Percentiles rank a stretch among this genome's conserved stretches.
Conservation (phyloP, 2,797 vertebrate genomes). For the Lerista edwardsae region DNA sequence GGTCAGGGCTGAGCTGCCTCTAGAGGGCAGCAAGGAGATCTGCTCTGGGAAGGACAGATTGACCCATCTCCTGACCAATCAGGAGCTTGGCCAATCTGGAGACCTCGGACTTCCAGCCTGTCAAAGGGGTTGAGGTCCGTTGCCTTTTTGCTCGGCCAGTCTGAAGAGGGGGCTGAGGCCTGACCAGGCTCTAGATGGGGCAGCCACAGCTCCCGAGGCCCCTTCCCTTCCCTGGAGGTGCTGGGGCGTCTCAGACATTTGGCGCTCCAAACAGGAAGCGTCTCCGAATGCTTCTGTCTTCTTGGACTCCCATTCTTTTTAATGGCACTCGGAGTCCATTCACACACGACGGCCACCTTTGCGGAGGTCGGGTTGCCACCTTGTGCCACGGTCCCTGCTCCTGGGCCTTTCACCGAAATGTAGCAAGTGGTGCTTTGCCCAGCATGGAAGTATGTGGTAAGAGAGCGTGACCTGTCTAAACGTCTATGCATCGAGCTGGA, state of each 20-base stretch:
- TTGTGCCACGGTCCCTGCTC: no score
- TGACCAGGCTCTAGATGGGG: background rate
- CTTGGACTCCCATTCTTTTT: background rate
- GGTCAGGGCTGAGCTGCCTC: background rate
- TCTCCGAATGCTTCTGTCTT: rapidly evolving
- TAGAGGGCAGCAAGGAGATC: background rate
- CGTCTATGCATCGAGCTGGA: background rate
- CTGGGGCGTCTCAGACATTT: background rate
- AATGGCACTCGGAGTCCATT: background rate
- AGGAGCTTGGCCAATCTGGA: background rate
- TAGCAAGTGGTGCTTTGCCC: no score
- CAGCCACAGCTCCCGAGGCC: no score
- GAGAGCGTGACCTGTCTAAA: background rate
- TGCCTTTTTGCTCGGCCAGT: background rate
- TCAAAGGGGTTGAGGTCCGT: background rate
- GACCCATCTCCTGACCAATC: background rate
- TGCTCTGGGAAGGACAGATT: background rate
- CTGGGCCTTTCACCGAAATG: background rate
- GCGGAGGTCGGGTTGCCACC: background rate
- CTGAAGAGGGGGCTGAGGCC: background rate
- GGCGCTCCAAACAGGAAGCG: background rate
- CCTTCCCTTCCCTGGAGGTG: background rate
- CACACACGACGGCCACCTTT: background rate
- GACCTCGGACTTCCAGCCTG: background rate
- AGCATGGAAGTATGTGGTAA: background rate